These are phyloP conservation scores for Platycercus adscitus DNA, from an alignment of 2,113 vertebrate species.

Conservation along the genomic window DNA sequence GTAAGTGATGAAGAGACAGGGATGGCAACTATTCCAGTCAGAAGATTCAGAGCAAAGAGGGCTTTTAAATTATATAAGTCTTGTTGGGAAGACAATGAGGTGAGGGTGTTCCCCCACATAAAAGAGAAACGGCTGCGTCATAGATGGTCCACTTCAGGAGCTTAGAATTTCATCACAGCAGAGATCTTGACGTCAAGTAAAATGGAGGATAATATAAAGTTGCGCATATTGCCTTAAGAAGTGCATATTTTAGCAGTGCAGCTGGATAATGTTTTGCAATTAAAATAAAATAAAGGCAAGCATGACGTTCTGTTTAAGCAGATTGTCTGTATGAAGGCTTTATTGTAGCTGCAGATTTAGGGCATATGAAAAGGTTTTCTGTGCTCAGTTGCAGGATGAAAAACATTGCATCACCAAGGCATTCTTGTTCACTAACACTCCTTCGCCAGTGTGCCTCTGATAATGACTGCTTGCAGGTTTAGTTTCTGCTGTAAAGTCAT, in stretches of 20 bases:
- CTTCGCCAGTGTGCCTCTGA: constrained; percentile 60
- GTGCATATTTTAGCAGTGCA: constrained; percentile 54
- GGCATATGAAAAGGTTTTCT: constrained; percentile 82
- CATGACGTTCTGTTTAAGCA: constrained; percentile 71
- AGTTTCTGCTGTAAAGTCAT: constrained; percentile 71
- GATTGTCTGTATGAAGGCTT: constrained; percentile 73
- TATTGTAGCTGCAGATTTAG: constrained; percentile 77
- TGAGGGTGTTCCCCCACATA: not conserved
- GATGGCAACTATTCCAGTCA: not conserved
- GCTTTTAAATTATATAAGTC: constrained; percentile 13
- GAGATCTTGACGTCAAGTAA: constrained; percentile 51
- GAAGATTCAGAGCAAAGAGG: not conserved
- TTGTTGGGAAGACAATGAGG: constrained; percentile 42
- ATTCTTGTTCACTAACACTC: constrained; percentile 73
- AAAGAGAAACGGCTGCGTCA: constrained; percentile 44
- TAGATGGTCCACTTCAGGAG: constrained; percentile 23
- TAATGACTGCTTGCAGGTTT: constrained; percentile 72
- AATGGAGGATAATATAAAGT: constrained; percentile 48
- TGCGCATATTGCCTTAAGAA: constrained; percentile 43
- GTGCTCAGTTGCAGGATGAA: constrained; percentile 75
- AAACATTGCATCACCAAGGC: constrained; percentile 75
- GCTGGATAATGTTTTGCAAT: constrained; percentile 64
- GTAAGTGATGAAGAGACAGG: not conserved
- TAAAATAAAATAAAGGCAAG: constrained; percentile 73
- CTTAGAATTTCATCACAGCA: constrained; percentile 27